phyloP scores from a whole-genome alignment of 2,797 vertebrate species.

The Eutrigla gurnardus region DNA sequence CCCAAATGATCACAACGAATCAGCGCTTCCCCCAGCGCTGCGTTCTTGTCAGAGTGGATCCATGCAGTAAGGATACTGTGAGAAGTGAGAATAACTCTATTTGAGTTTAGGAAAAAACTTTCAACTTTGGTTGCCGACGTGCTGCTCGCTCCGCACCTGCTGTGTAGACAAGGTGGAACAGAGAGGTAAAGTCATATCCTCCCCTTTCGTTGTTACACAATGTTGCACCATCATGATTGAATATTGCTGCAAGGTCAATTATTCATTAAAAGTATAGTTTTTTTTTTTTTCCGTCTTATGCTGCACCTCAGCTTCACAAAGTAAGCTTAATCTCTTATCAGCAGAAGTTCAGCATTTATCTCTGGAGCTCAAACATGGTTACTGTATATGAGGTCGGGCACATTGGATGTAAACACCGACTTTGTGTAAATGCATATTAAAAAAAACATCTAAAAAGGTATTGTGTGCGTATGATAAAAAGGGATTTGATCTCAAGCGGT shows the following conservation, averaged over 20 bases:
- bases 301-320: slow-evolving; percentile 25
- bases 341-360: background rate
- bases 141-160: background rate
- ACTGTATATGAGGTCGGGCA: background rate
- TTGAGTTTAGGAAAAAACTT: too few species aligned
- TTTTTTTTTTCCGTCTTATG: slow-evolving; percentile 30
- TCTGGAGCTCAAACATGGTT: slow-evolving; percentile 6
- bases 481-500: slow-evolving; percentile 17
- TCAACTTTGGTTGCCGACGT: background rate
- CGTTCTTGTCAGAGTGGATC: background rate
- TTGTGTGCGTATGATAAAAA: slow-evolving; percentile 9
- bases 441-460: slow-evolving; percentile 6
- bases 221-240: slow-evolving; percentile 50
- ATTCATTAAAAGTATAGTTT: slow-evolving; percentile 46
- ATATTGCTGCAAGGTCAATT: slow-evolving; percentile 56
- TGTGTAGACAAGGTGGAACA: background rate
- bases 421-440: background rate
- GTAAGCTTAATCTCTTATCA: slow-evolving; percentile 26
- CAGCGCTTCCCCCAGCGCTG: background rate
- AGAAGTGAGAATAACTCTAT: background rate
- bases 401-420: too few species aligned
- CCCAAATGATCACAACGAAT: slow-evolving; percentile 1
- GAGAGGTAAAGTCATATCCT: slow-evolving; percentile 21
- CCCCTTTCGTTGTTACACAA: slow-evolving; percentile 27
- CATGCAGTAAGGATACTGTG: background rate